Conservation (phyloP, 2,797 vertebrate species). For the Florisuga fusca region DNA sequence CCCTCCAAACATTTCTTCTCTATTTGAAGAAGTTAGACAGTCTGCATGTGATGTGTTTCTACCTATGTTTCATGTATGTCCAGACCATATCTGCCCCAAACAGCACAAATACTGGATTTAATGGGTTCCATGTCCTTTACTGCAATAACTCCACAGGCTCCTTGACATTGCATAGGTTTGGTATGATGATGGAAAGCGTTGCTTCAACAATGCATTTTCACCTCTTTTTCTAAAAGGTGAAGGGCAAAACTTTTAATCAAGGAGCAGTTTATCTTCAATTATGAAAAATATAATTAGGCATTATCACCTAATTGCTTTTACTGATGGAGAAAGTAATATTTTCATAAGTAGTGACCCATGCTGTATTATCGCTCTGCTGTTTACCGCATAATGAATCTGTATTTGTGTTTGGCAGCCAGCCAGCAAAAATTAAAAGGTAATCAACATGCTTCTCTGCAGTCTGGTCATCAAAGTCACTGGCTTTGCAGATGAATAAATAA, state of each 20-base stretch:
- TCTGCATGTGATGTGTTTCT: neutral
- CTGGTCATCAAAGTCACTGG: constrained; percentile 59
- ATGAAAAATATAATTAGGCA: constrained; percentile 78
- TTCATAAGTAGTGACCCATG: constrained; percentile 75
- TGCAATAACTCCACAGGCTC: constrained; percentile 22
- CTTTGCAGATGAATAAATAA: constrained; percentile 50
- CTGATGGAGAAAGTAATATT: constrained; percentile 73
- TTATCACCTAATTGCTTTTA: constrained; percentile 78
- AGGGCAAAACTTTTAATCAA: constrained; percentile 77
- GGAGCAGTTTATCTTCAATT: constrained; percentile 79
- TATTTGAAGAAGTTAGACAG: neutral
- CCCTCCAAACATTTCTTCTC: neutral
- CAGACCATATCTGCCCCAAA: neutral
- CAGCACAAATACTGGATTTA: constrained; percentile 30
- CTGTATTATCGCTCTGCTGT: constrained; percentile 42
- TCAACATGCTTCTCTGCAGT: constrained; percentile 56
- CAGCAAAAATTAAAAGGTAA: constrained; percentile 75
- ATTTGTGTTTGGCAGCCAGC: constrained; percentile 66
- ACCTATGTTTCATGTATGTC: neutral
- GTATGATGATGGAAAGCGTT: constrained; percentile 43
- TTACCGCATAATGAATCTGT: constrained; percentile 61
- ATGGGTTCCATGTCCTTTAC: neutral
- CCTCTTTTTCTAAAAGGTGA: constrained; percentile 73
- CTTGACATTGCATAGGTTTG: constrained; percentile 47
- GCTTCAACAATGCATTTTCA: constrained; percentile 59